These are phyloP conservation scores for Camelus dromedarius DNA, from an alignment of 2,113 vertebrate species.

Conservation along the genomic window DNA sequence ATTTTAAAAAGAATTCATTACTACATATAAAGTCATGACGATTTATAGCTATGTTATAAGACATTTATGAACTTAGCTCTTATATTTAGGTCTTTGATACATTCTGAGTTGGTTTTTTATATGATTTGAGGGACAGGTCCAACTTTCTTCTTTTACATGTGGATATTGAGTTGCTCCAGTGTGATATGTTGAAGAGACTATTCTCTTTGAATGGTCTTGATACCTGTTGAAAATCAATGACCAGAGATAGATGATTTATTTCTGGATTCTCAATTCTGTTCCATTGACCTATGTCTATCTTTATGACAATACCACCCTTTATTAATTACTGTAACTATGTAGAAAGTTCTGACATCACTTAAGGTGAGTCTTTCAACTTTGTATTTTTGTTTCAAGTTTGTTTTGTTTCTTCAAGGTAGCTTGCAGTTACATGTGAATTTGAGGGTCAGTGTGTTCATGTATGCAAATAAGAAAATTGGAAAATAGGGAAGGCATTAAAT, in stretches of 20 bases:
- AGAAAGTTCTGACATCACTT: neutral
- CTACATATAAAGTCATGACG: neutral
- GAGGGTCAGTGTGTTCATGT: neutral
- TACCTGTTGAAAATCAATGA: neutral
- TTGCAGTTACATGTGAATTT: neutral
- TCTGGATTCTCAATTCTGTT: too few species aligned
- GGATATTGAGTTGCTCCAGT: too few species aligned
- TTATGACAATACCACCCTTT: too few species aligned
- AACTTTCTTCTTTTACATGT: neutral
- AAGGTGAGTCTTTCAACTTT: neutral
- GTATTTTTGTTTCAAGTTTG: neutral
- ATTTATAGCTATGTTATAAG: neutral
- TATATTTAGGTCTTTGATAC: neutral
- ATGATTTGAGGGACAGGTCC: neutral
- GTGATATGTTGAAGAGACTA: too few species aligned
- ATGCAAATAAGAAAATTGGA: neutral
- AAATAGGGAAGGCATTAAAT: too few species aligned
- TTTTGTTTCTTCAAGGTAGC: neutral
- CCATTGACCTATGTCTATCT: too few species aligned
- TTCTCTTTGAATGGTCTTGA: too few species aligned
- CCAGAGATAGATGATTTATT: too few species aligned
- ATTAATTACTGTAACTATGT: neutral
- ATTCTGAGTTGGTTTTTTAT: neutral
- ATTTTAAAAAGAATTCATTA: neutral
- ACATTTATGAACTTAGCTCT: neutral